These are phyloP conservation scores for Sylvicola cinctus DNA, from an alignment of 2,888 invertebrate species.

Conservation along the genomic window DNA sequence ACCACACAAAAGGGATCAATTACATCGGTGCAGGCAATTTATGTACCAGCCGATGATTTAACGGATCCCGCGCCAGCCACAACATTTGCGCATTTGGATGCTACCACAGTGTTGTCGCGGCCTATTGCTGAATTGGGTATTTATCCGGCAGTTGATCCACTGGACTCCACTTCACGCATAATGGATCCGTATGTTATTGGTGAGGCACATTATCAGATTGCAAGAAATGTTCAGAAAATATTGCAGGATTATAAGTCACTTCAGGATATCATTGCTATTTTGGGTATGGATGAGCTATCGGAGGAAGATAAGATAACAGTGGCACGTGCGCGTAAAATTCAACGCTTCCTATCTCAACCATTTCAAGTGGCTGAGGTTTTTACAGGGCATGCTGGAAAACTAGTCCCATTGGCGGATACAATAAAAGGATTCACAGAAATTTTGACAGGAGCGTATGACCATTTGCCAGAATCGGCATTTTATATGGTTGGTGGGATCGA, in stretches of 20 bases:
- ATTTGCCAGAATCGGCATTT: slow-evolving; percentile 87
- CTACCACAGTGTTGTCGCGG: slow-evolving; percentile 82
- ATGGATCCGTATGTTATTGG: slow-evolving; percentile 87
- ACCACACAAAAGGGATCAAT: slow-evolving; percentile 90
- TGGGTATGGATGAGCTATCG: slow-evolving; percentile 88
- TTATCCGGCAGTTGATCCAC: slow-evolving; percentile 87
- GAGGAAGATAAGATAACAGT: slow-evolving; percentile 90
- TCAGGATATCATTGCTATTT: slow-evolving; percentile 79
- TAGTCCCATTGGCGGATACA: slow-evolving; percentile 70
- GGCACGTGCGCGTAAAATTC: slow-evolving; percentile 84
- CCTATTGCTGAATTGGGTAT: slow-evolving; percentile 84
- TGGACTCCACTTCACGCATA: slow-evolving; percentile 85
- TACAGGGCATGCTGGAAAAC: slow-evolving; percentile 79
- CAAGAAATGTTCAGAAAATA: slow-evolving; percentile 81
- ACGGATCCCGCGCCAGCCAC: slow-evolving; percentile 92
- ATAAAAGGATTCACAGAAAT: slow-evolving; percentile 77
- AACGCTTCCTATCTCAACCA: slow-evolving; percentile 84
- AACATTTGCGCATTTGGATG: slow-evolving; percentile 90
- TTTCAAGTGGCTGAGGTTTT: slow-evolving; percentile 88
- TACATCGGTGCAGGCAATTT: slow-evolving; percentile 87
- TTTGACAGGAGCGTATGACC: slow-evolving; percentile 66
- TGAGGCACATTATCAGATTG: slow-evolving; percentile 68
- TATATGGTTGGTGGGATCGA: slow-evolving; percentile 92
- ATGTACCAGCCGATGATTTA: slow-evolving; percentile 90
- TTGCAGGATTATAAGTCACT: slow-evolving; percentile 62